These are phyloP conservation scores for Eudemis profundana DNA, from an alignment of 2,888 invertebrate genomes.

Conservation along the genomic window DNA sequence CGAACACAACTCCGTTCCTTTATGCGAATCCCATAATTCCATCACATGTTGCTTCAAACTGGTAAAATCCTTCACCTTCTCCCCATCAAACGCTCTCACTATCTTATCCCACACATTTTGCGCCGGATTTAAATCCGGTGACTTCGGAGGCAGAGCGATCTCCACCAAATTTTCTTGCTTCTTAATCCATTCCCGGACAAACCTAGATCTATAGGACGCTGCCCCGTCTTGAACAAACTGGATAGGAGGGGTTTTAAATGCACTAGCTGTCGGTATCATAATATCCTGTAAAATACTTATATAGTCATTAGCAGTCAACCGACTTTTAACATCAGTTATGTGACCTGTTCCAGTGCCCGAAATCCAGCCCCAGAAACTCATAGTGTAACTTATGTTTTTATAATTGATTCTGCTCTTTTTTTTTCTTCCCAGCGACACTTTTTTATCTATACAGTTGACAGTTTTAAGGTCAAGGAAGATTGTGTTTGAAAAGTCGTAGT, in stretches of 20 bases:
- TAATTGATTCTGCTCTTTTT: constrained; percentile 12
- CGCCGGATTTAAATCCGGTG: constrained; percentile 10
- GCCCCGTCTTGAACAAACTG: constrained; percentile 24
- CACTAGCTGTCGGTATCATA: constrained; percentile 18
- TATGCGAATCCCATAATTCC: constrained; percentile 16
- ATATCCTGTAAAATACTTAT: constrained; percentile 21
- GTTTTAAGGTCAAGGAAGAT: constrained; percentile 14
- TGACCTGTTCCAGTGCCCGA: background rate
- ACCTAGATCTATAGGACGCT: constrained; percentile 18
- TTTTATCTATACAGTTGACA: constrained; percentile 8
- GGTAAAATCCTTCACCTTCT: constrained; percentile 11
- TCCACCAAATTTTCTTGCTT: constrained; percentile 19
- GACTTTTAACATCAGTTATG: constrained; percentile 13
- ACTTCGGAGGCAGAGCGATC: constrained; percentile 15
- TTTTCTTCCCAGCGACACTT: constrained; percentile 7
- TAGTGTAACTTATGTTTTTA: constrained; percentile 5
- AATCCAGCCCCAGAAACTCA: constrained; percentile 28
- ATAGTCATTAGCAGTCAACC: constrained; percentile 18
- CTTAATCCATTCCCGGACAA: constrained; percentile 22
- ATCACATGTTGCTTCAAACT: constrained; percentile 13
- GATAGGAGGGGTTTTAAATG: background rate
- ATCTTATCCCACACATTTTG: constrained; percentile 20
- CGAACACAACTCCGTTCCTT: constrained; percentile 7
- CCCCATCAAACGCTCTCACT: background rate
- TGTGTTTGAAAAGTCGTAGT: constrained; percentile 17